These are phyloP conservation scores for Aurelia aurita DNA, from an alignment of 30 jellyfish, hydroid and myxozoan genomes.

Conservation along the genomic window DNA sequence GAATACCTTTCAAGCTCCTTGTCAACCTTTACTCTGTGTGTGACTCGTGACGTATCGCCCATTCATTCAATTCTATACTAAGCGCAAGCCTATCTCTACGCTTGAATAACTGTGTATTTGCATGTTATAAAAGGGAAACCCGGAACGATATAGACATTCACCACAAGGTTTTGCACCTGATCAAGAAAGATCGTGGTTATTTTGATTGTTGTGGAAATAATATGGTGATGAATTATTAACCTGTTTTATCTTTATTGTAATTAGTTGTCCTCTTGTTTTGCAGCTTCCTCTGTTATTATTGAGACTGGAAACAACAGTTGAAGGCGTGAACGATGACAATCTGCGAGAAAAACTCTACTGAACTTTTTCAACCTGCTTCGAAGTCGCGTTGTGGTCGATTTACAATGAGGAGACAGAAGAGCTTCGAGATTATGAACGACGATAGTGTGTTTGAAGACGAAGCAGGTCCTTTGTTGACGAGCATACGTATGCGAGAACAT, in stretches of 20 bases:
- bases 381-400: neutral
- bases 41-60: too few species aligned
- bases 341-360: neutral
- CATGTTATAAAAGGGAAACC: neutral
- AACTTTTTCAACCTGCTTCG: neutral
- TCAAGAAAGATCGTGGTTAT: neutral
- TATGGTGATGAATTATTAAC: constrained; percentile 8
- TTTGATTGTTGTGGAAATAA: neutral
- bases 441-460: constrained; percentile 10
- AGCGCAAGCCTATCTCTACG: neutral
- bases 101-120: neutral
- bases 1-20: too few species aligned
- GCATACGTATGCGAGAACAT: neutral
- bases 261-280: neutral
- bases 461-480: neutral
- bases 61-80: too few species aligned
- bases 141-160: neutral
- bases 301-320: neutral
- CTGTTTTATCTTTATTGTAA: neutral
- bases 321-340: constrained; percentile 34
- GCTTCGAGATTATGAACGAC: constrained; percentile 23
- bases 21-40: too few species aligned
- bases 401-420: neutral
- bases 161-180: constrained; percentile 30
- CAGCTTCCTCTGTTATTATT: neutral